Evolutionary conservation across 2,797 vertebrate species (phyloP).

Genomic region (Heliangelus exortis): DNA sequence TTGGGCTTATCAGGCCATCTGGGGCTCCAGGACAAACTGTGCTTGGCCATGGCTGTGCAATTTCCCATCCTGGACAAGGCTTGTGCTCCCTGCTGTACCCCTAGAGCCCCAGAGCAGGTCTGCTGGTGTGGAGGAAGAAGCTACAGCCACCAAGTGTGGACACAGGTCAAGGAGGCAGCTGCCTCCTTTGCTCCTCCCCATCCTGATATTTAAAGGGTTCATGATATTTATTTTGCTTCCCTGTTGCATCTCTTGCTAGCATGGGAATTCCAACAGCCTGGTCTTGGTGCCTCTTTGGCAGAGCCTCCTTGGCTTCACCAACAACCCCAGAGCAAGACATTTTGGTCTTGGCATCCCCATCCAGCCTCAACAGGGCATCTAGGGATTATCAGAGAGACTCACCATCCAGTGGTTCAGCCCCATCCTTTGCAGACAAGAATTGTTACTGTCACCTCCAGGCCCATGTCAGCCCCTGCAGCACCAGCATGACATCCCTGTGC

Average conservation of each 20-base stretch:
- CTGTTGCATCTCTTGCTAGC: neutral
- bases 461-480: fast-evolving
- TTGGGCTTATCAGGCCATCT: neutral
- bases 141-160: neutral
- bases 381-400: neutral
- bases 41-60: neutral
- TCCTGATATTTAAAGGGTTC: neutral
- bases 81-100: neutral
- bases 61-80: neutral
- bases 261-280: neutral
- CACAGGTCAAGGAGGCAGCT: neutral
- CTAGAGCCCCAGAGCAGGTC: neutral
- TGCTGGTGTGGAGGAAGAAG: neutral
- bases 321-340: neutral
- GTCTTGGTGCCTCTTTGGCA: neutral
- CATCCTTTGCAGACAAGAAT: neutral
- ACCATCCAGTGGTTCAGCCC: neutral
- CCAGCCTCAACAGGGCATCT: neutral
- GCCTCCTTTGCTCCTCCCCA: neutral
- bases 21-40: neutral
- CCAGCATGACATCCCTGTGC: neutral
- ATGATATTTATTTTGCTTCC: neutral
- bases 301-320: neutral
- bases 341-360: neutral
- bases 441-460: neutral